Conservation (phyloP, 2,888 invertebrate genomes). For the Strigamia transsilvanica region DNA sequence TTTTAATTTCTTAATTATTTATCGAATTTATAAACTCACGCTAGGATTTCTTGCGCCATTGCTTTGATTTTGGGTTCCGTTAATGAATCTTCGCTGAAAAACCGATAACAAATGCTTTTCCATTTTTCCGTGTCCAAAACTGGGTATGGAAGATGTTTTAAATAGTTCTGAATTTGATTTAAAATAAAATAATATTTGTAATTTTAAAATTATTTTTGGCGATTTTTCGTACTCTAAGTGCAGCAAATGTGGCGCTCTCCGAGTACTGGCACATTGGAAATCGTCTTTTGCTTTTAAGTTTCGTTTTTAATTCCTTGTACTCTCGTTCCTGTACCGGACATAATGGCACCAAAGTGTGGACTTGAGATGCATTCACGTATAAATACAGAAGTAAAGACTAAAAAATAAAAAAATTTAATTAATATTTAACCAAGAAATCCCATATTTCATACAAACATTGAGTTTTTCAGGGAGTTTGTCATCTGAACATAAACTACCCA, state of each 20-base stretch:
- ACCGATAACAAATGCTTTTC: not conserved
- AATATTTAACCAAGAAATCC: not conserved
- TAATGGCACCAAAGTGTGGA: not conserved
- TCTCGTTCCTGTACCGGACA: not conserved
- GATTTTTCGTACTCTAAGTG: not conserved
- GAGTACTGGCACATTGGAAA: conserved; percentile 38
- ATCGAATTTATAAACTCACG: not conserved
- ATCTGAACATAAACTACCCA: not conserved
- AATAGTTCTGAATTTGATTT: conserved; percentile 16
- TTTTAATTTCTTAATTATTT: not conserved
- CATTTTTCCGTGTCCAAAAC: conserved; percentile 19
- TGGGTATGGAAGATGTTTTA: conserved; percentile 19
- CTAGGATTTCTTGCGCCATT: not conserved
- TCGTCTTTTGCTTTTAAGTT: not conserved
- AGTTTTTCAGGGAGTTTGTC: conserved; percentile 6
- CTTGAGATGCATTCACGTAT: conserved; percentile 44
- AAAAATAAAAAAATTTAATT: not conserved
- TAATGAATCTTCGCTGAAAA: not conserved
- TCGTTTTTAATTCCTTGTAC: not conserved
- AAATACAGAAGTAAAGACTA: conserved; percentile 18
- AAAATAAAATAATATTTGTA: not conserved
- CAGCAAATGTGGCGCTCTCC: not conserved
- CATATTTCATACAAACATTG: not conserved
- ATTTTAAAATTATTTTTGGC: not conserved
- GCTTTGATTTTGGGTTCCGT: not conserved